Evolutionary conservation across 2,888 invertebrate species (phyloP).

Genomic region (Drosophila yooni): DNA sequence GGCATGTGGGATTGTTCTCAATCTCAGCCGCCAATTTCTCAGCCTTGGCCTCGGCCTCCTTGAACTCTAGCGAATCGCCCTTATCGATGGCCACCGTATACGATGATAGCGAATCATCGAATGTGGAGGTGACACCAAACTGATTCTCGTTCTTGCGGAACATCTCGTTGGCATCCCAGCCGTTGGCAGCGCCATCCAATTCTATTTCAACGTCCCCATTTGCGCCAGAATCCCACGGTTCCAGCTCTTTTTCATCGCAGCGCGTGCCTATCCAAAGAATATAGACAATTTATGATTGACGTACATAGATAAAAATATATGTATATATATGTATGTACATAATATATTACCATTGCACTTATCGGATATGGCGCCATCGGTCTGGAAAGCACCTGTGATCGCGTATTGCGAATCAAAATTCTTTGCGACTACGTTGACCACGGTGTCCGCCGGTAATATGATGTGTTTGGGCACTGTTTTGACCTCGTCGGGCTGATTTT

Average conservation of each 20-base stretch:
- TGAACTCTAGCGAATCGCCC: constrained; percentile 94
- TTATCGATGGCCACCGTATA: constrained; percentile 95
- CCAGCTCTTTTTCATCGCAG: constrained; percentile 89
- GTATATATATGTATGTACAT: not conserved
- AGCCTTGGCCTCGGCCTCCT: constrained; percentile 89
- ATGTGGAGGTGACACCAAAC: constrained; percentile 97
- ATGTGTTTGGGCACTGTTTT: constrained; percentile 82
- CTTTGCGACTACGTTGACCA: constrained; percentile 92
- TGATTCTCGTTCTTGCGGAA: constrained; percentile 96
- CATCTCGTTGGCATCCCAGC: constrained; percentile 99
- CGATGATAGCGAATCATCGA: constrained; percentile 95
- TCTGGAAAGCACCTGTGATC: constrained; percentile 94
- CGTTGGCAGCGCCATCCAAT: constrained; percentile 92
- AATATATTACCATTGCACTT: constrained; percentile 90
- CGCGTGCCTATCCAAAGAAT: constrained; percentile 73
- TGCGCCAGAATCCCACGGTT: constrained; percentile 93
- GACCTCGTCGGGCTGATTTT: constrained; percentile 81
- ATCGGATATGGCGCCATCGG: constrained; percentile 93
- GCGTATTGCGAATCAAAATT: constrained; percentile 96
- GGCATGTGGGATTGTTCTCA: constrained; percentile 93
- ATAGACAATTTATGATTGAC: not conserved
- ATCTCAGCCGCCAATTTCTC: constrained; percentile 96
- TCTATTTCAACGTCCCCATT: constrained; percentile 88
- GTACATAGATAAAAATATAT: not conserved
- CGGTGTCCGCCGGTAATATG: constrained; percentile 93